A percentile compares a stretch with the other conserved stretches of the same genome.
Conservation (phyloP, 2,113 vertebrate genomes). For the Triplophysa tibetana region DNA sequence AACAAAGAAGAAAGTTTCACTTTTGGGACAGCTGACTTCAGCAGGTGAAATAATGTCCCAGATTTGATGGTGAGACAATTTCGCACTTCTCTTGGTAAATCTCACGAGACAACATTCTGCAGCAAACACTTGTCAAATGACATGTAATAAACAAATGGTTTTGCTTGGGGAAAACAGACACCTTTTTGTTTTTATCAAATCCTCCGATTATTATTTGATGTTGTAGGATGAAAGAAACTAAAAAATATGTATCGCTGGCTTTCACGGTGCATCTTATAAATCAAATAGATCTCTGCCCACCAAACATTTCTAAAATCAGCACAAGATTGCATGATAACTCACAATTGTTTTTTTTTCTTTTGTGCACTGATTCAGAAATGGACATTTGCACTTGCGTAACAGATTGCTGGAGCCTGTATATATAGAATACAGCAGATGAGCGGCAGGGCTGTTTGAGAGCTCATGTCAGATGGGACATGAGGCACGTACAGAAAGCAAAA, state of each 20-base stretch:
- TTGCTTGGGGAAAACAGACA: constrained; percentile 49
- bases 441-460: constrained; percentile 65
- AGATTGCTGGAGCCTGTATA: constrained; percentile 64
- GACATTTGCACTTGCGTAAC: constrained; percentile 65
- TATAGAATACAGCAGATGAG: constrained; percentile 66
- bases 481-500: constrained; percentile 67
- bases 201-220: constrained; percentile 42
- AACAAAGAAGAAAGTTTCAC: constrained; percentile 35
- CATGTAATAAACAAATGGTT: constrained; percentile 39
- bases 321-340: neutral
- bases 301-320: neutral
- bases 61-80: constrained; percentile 51
- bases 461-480: constrained; percentile 72
- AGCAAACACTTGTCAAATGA: constrained; percentile 46
- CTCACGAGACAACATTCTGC: constrained; percentile 35
- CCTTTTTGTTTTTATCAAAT: constrained; percentile 44
- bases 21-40: constrained; percentile 42
- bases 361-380: constrained; percentile 53
- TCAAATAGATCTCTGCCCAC: neutral
- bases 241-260: constrained; percentile 18
- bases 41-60: constrained; percentile 48
- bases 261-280: constrained; percentile 49
- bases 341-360: neutral
- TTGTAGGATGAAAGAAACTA: constrained; percentile 34
- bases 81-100: constrained; percentile 43